Base-by-base conservation (phyloP, 2,797 vertebrate genomes). In the Eulemur albifrons region DNA sequence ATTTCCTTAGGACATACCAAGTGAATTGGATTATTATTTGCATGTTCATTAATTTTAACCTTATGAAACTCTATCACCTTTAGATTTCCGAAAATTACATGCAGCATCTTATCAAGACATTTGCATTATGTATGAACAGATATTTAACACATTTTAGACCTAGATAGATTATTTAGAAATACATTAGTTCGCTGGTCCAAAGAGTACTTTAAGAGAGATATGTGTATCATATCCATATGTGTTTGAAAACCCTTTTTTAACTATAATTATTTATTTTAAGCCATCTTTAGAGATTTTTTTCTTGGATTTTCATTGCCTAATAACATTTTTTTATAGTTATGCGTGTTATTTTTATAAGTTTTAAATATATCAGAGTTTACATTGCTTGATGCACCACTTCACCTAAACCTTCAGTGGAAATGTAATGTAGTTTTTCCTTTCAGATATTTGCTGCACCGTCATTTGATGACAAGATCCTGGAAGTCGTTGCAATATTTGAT, bases 371-470 rank as follows among this genome's bases (percentile, higher is more conserved):
- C 45, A 85, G 45, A 45, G 25, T 90, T 93, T 82, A 14, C 30
- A 14, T 45, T 87, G 43, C 25, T 73, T 25, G 10, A 23, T 43
- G 57, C 48, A 13, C 30, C 17, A 13, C 2, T 93, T 35, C 17
- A 20, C 43, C 50, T 89, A 65, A 85, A 23, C 82, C 30, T 14
- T 83, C n/a, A 32, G 43, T 59, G n/a, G 61, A 94, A 93, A 18
- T 77, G 11, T 81, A 65, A 96, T 91, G 8, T 10, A 7, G 63
- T n/a, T 97, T 98, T 97, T 90, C 67, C 70, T 96, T 97, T 48
- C 97, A 99, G 99, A 99, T 99, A 98, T 99, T 99, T 98, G 99
- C 99, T 45, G 99, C 99, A 0, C 99, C 99, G 0, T 99, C 99
- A 0, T 99, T 99, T 5, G 99, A 99, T 93, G 99, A 99, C 98